Base-by-base conservation (phyloP, 2,888 invertebrate species). In the Callyntrura guangdongensis region DNA sequence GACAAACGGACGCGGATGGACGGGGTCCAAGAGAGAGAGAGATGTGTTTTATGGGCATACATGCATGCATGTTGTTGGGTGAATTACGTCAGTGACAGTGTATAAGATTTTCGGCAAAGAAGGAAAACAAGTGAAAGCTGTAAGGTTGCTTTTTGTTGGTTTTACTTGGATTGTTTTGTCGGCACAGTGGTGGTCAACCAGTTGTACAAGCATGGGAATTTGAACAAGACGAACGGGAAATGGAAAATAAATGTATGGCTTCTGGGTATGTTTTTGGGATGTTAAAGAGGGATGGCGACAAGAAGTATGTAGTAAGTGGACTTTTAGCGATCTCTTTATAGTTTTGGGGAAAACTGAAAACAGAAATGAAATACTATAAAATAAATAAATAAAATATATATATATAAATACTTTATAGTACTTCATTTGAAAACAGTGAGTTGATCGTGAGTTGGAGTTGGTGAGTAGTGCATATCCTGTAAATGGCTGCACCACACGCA, bases 231-330 rank as follows among this genome's bases (percentile, higher is more conserved):
- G 69, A n/a, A 69, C 11, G 36, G n/a, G 17, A 69, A 74, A 74
- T 74, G 74, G 74, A 22, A 74, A 74, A 74, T 67, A 74, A 74
- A 49, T 17, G 49, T 74, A 20, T 8, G 59, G 74, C 74, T 74
- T 14, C 22, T 74, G 74, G 74, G 49, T n/a, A 49, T 69, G 22
- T 67, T 67, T 17, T n/a, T 67, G 12, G 14, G 27, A 11, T 67
- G 25, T 27, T 14, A n/a, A 9, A 47, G 20, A 49, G 74, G 47
- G 49, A 74, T 47, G 20, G 49, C 49, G 74, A 74, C 74, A 12
- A 49, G 20, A 72, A 67, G 56, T 56, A 56, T 56, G n/a, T 56
- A 17, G 56, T 56, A 56, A 67, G 64, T 67, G 67, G 6, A 22
- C 22, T 67, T 56, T 67, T 67, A 72, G 45, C 22, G 49, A 4